Evolutionary conservation across 2,113 vertebrate genomes (phyloP).

Genomic region (Pipa parva): DNA sequence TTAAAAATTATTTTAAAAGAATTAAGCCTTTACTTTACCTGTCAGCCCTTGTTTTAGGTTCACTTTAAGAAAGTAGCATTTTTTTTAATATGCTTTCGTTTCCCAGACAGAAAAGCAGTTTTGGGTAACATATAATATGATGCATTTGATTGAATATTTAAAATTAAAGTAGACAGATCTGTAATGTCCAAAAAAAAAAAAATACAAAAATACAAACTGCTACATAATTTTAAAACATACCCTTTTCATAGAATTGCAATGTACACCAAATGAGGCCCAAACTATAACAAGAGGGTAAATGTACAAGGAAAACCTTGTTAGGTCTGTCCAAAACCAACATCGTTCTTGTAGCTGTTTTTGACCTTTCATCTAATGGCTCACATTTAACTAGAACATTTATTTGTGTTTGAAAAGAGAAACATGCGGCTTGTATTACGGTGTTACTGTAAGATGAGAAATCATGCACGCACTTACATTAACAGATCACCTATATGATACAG

Average conservation of each 20-base stretch:
- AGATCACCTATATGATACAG: too few relatives aligned
- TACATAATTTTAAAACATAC: too few relatives aligned
- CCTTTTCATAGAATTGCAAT: not conserved
- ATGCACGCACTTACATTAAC: not conserved
- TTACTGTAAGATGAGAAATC: conserved; percentile 17
- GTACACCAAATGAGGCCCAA: conserved; percentile 36
- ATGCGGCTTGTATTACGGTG: conserved; percentile 9
- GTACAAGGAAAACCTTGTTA: conserved; percentile 45
- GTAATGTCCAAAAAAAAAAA: not conserved
- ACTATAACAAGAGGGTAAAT: conserved; percentile 41
- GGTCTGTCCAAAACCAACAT: conserved; percentile 48
- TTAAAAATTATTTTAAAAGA: too few relatives aligned
- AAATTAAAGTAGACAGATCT: too few relatives aligned
- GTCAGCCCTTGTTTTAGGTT: too few relatives aligned
- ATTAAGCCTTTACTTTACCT: too few relatives aligned
- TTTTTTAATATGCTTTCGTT: too few relatives aligned
- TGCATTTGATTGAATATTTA: too few relatives aligned
- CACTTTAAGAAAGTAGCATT: too few relatives aligned
- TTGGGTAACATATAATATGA: too few relatives aligned
- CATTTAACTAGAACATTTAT: conserved; percentile 8
- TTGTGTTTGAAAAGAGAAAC: conserved; percentile 27
- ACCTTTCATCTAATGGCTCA: conserved; percentile 10
- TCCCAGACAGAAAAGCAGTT: too few relatives aligned
- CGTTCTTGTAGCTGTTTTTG: conserved; percentile 3
- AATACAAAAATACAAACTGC: not conserved